Base-by-base conservation (phyloP, 2,888 invertebrate genomes). In the Eupithecia subumbrata region DNA sequence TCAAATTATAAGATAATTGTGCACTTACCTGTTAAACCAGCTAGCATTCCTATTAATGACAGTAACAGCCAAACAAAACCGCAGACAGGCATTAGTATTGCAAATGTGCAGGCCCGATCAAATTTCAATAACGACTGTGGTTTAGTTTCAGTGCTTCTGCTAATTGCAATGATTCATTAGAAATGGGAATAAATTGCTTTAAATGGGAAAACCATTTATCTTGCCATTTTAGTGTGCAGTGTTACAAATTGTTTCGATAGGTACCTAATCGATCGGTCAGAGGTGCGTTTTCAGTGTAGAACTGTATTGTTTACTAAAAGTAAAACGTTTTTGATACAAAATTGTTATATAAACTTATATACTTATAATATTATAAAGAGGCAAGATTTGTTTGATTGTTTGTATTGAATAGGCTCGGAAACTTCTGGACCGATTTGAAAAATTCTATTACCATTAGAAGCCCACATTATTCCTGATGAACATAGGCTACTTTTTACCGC, bases 111-210 rank as follows among this genome's bases (percentile, higher is more conserved):
- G 22, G 60, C 25, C 14, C n/a, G 25, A 25, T 60, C 14, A 14
- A 60, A 60, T 60, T 60, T 60, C 60, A 60, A 60, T 60, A 60
- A 12, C 25, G 60, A 12, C 12, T 60, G 56, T 1, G 60, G 60
- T 60, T 60, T 25, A 60, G 25, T 60, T 56, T 25, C 60, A 8
- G 25, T 25, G 60, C 60, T 25, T 25, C 25, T 60, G 25, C 60
- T 60, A 60, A 60, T 60, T 25, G 60, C 25, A 60, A 60, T 25
- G 25, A 60, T 60, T 60, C 60, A 60, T 60, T 25, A 25, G 25
- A 60, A 60, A 60, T 14, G 5, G 12, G 5, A 60, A 25, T 25
- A 14, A 60, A 60, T 60, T 60, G 60, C 25, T 25, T 8, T 60
- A 14, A 25, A 60, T 56, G 22, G 25, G 22, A 56, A 25, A 25